Evolutionary conservation across 2,888 invertebrate species (phyloP), one percentile per base, ranked within the genome.

Genomic region (Clivina fossor): DNA sequence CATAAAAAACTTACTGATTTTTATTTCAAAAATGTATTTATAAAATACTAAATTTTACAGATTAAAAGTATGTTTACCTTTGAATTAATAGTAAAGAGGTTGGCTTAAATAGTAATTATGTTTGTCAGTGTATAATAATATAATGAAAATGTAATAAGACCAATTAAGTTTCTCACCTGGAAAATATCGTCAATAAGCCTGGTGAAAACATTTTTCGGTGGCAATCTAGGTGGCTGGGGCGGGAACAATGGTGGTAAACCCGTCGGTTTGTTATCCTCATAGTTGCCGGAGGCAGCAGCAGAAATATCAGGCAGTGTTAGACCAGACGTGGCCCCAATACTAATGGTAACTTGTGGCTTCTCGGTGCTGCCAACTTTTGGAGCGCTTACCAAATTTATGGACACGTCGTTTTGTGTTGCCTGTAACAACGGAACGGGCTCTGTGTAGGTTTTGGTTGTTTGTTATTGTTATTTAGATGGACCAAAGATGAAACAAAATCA

Each of bases 131-230:
- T n/a, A n/a, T n/a, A n/a, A n/a, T n/a, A n/a, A n/a, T n/a, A n/a
- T n/a, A n/a, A n/a, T n/a, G n/a, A 30, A 3, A 11, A 30, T 30
- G 30, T 11, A 30, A 30, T 30, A 30, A 11, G 2, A 11, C 2
- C 13, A 13, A 11, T 11, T 30, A 30, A 33, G 11, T 37, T 11
- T 24, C 16, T 64, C 63, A 72, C 72, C 61, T 72, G 71, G 47
- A 72, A 72, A 47, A 72, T 71, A 43, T 72, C 72, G 57, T 72
- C 71, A 32, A 72, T 72, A 33, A 72, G 64, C 51, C 71, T 64
- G 8, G 71, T 68, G 53, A 72, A 71, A 63, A 66, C 66, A 0
- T 68, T 66, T 43, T 69, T 68, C n/a, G 69, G 64, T 54, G 64
- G 69, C 2, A 67, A 70, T 58, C 68, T 68, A 48, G 69, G 68